Evolutionary conservation across 2,888 invertebrate species (phyloP), one percentile per base, ranked within the genome.

Genomic region (Halictus ligatus): DNA sequence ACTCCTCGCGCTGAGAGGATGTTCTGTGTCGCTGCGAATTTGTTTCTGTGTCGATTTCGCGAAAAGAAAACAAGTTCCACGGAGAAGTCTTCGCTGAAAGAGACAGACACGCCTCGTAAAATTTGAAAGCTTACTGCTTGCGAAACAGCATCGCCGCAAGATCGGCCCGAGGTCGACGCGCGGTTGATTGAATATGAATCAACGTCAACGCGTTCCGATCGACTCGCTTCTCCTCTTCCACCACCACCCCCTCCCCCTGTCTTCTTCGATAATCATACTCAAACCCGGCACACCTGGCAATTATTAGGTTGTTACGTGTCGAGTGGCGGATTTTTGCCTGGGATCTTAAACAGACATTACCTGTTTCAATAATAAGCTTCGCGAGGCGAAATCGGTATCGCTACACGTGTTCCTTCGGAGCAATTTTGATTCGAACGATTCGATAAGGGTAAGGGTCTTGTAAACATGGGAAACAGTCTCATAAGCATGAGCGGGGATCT

Each of bases 171-270:
- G 75, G 12, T 40, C 85, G 78, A 82, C 54, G 43, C 74, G 12
- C 71, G 73, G n/a, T 67, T 76, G 85, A 89, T 90, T 84, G 91
- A 89, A 88, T 86, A 84, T 85, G 83, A 89, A 89, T 60, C 60
- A 60, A 60, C 60, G 60, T 91, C 85, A 89, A 84, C 54, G 81
- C 83, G 58, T 81, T 76, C 46, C 76, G 75, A 72, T 54, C 54
- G n/a, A 54, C 54, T 80, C 79, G 43, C 73, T 29, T 4, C 21
- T 25, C n/a, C 2, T 40, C 29, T n/a, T n/a, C n/a, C n/a, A n/a
- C n/a, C n/a, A n/a, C n/a, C n/a, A n/a, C n/a, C 64, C 78, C 58
- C 25, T 67, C 78, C 67, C 78, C 48, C 71, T 54, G 60, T 46
- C 50, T 72, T 35, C 64, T 12, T 29, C 54, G 69, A 75, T 81